Conservation (phyloP, 2,797 vertebrate species). For the Dipus sagitta region DNA sequence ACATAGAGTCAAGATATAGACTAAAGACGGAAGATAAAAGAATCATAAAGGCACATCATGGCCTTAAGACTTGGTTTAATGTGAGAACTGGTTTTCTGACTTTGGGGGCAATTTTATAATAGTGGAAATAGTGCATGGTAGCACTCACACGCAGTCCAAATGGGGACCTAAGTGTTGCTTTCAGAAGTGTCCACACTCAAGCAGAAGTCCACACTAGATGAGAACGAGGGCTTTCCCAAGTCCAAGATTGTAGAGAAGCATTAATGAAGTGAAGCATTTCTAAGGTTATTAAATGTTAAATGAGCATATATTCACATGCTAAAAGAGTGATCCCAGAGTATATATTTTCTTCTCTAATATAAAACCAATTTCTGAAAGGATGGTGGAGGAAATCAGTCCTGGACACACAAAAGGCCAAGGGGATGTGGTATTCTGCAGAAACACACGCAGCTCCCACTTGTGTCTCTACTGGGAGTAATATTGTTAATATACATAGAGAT, state of each 20-base stretch:
- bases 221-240: neutral
- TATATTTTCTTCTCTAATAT: neutral
- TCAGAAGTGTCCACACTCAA: neutral
- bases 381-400: neutral
- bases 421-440: neutral
- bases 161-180: neutral
- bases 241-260: neutral
- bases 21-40: neutral
- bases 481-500: neutral
- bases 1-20: neutral
- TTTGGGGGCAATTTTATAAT: neutral
- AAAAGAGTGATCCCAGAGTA: conserved; percentile 1
- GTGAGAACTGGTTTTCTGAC: neutral
- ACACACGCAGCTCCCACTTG: neutral
- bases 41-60: neutral
- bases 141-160: neutral
- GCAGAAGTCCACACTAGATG: neutral
- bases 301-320: neutral
- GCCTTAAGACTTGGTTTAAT: neutral
- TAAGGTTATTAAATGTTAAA: neutral
- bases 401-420: neutral
- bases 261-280: neutral
- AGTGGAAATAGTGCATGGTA: too few relatives aligned
- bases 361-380: neutral
- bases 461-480: neutral